Percentiles rank a stretch among this genome's conserved stretches.
Evolutionary conservation across 2,797 vertebrate species (phyloP).

Genomic region (Cyprinodon diabolis): DNA sequence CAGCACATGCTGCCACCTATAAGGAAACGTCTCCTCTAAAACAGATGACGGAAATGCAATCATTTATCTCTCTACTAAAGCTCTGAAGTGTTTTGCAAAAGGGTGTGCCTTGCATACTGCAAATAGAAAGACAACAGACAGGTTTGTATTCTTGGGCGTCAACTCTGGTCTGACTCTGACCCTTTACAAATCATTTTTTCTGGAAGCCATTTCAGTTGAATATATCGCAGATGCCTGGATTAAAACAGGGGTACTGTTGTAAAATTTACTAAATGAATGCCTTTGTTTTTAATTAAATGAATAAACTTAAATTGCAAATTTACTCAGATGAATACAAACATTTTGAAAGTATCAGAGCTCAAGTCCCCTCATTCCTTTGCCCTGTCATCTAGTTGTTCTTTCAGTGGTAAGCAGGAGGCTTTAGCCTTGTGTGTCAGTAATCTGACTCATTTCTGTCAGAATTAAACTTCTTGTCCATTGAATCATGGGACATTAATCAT

Average conservation of each 20-base stretch:
- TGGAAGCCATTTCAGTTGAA: not conserved
- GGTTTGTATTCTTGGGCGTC: slow-evolving; percentile 7
- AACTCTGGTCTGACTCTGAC: slow-evolving; percentile 27
- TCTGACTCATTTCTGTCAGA: slow-evolving; percentile 1
- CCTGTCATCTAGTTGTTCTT: not conserved
- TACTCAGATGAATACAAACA: not conserved
- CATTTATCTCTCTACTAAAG: not conserved
- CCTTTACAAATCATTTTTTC: not conserved
- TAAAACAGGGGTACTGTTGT: not conserved
- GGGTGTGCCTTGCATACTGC: slow-evolving; percentile 17
- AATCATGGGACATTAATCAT: not conserved
- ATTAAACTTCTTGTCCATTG: not conserved
- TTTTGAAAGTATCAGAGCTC: not conserved
- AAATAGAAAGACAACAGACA: not conserved
- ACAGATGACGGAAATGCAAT: not conserved
- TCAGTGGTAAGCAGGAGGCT: not conserved
- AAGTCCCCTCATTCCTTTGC: not conserved
- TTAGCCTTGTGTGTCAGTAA: not conserved
- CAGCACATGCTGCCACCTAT: not conserved
- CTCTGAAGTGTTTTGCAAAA: not conserved
- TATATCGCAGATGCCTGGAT: not conserved
- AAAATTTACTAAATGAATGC: not conserved
- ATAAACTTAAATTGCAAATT: not conserved
- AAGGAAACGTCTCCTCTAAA: not conserved
- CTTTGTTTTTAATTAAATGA: not conserved